Evolutionary conservation across 2,888 invertebrate species (phyloP).

Genomic region (Cantharis flavilabris): DNA sequence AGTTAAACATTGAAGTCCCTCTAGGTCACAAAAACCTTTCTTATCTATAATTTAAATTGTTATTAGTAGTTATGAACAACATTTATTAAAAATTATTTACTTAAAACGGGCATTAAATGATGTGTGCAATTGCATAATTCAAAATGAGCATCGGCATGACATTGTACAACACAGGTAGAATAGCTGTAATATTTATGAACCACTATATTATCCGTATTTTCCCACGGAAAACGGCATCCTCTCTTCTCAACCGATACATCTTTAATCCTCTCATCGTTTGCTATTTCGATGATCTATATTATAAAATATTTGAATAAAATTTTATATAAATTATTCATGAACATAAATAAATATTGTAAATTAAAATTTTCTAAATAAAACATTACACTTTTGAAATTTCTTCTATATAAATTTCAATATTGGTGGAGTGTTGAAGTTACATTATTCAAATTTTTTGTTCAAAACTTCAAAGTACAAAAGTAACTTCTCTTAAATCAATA

Average conservation of each 20-base stretch:
- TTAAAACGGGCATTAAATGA: slow-evolving; percentile 63
- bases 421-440: not conserved
- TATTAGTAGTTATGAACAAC: not conserved
- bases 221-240: slow-evolving; percentile 62
- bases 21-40: slow-evolving; percentile 57
- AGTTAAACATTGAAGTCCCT: slow-evolving; percentile 62
- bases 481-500: not conserved
- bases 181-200: slow-evolving; percentile 64
- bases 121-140: slow-evolving; percentile 66
- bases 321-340: not conserved
- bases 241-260: slow-evolving; percentile 57
- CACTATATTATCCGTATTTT: slow-evolving; percentile 53
- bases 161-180: slow-evolving; percentile 64
- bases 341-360: not conserved
- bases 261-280: slow-evolving; percentile 62
- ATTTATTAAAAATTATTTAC: slow-evolving; percentile 48
- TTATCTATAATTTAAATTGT: slow-evolving; percentile 49
- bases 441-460: not conserved
- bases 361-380: not conserved
- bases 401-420: not conserved
- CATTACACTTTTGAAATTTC: not conserved
- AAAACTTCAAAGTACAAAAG: not conserved
- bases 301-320: not conserved
- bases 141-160: slow-evolving; percentile 60
- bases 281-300: slow-evolving; percentile 63